phyloP scores from a whole-genome alignment of 1,140 invertebrate genomes.

The Bacillus rossius region DNA sequence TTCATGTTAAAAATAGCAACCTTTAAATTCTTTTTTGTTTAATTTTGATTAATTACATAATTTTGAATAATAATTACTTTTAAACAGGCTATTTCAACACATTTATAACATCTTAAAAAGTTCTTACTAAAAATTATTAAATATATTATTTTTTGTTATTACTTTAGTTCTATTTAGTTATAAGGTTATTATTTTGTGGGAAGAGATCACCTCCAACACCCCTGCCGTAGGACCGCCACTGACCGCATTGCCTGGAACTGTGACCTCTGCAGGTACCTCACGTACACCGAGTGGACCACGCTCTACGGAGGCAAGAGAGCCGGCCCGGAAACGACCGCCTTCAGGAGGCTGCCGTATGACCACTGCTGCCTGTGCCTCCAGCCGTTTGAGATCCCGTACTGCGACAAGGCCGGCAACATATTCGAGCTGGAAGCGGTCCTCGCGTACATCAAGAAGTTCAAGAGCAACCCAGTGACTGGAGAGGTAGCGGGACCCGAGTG shows the following conservation, averaged over 20 bases:
- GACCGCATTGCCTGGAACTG: background rate
- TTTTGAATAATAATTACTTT: no score
- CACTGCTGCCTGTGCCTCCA: conserved; percentile 91
- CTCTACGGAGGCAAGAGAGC: conserved; percentile 90
- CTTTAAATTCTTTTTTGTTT: no score
- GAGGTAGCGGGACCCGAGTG: no score
- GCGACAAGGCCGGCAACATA: conserved; percentile 80
- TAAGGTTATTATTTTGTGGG: background rate
- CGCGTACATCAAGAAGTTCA: conserved; percentile 89
- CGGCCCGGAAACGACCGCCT: conserved; percentile 69
- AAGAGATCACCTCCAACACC: conserved; percentile 8
- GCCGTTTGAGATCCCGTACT: conserved; percentile 90
- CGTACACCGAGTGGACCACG: conserved; percentile 93
- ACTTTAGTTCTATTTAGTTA: background rate
- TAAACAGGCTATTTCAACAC: no score
- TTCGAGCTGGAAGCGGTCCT: conserved; percentile 86
- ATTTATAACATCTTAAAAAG: no score
- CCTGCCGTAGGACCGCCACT: conserved; percentile 6
- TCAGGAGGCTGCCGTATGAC: conserved; percentile 87
- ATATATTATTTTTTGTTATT: no score
- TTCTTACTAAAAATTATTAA: no score
- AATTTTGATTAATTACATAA: no score
- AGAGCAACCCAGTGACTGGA: conserved; percentile 91
- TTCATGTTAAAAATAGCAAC: no score
- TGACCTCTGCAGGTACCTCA: conserved; percentile 71